Conservation (phyloP, 2,113 vertebrate species). For the Chaetops frenatus region DNA sequence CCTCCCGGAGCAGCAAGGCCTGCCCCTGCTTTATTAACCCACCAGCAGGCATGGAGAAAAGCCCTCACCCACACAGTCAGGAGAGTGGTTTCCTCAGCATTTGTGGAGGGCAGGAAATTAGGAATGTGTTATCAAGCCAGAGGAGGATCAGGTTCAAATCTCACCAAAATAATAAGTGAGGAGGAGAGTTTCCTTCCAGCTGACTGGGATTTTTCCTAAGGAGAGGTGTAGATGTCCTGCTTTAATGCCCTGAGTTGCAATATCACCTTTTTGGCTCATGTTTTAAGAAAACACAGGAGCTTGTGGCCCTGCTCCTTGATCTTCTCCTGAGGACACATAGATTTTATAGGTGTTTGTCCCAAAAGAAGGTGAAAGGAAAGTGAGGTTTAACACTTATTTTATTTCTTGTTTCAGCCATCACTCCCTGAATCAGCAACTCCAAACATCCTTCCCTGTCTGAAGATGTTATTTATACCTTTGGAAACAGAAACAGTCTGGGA, state of each 20-base stretch:
- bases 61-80: background rate
- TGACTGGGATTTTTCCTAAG: background rate
- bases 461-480: background rate
- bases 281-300: background rate
- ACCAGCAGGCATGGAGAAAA: background rate
- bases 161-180: background rate
- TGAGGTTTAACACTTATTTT: background rate
- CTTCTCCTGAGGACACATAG: background rate
- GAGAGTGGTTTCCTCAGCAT: background rate
- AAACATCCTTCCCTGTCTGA: background rate
- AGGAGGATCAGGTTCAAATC: background rate
- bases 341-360: background rate
- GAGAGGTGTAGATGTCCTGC: background rate
- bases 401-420: background rate
- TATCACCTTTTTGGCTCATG: background rate
- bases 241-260: background rate
- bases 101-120: background rate
- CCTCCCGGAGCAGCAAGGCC: background rate
- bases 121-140: background rate
- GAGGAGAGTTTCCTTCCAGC: background rate
- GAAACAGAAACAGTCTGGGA: background rate
- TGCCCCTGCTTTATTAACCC: background rate
- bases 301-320: background rate
- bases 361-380: background rate
- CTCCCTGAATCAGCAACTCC: background rate